These are phyloP conservation scores for Amblyjoppa proteus DNA, from an alignment of 2,888 invertebrate genomes.

Conservation along the genomic window DNA sequence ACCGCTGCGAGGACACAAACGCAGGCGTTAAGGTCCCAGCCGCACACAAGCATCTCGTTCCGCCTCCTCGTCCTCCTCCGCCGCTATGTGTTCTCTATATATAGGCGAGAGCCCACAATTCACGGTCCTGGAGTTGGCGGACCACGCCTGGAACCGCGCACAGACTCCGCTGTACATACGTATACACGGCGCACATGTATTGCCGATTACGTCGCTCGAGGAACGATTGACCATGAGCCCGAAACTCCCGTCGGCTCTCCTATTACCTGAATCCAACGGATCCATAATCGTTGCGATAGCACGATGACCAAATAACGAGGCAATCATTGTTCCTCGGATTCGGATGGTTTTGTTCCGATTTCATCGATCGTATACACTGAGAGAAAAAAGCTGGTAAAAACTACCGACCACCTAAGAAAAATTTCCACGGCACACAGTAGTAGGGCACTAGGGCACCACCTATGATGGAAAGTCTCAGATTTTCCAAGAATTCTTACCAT, in stretches of 20 bases:
- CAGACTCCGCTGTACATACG: conserved; percentile 36
- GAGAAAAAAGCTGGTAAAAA: not conserved
- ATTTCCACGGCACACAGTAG: too few species aligned
- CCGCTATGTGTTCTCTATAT: conserved; percentile 15
- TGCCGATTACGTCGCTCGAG: conserved; percentile 45
- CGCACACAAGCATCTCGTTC: conserved; percentile 49
- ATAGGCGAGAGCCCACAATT: conserved; percentile 57
- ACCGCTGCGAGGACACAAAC: conserved; percentile 41
- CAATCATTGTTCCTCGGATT: not conserved
- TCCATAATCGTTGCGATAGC: conserved; percentile 49
- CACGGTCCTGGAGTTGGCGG: conserved; percentile 62
- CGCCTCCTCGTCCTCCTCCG: not conserved
- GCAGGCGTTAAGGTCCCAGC: conserved; percentile 34
- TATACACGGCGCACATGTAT: conserved; percentile 1
- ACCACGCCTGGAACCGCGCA: conserved; percentile 60
- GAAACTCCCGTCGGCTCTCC: conserved; percentile 37
- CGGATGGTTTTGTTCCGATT: not conserved
- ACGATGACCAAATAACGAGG: not conserved
- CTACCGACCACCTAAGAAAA: not conserved
- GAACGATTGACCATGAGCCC: conserved; percentile 44
- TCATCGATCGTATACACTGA: not conserved
- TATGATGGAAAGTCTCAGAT: too few species aligned
- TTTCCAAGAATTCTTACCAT: too few species aligned
- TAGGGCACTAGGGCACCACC: too few species aligned
- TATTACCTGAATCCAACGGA: conserved; percentile 45